Evolutionary conservation across 1,140 invertebrate genomes (phyloP), one percentile per base, ranked within the genome.

Genomic region (Glomeris maerens): DNA sequence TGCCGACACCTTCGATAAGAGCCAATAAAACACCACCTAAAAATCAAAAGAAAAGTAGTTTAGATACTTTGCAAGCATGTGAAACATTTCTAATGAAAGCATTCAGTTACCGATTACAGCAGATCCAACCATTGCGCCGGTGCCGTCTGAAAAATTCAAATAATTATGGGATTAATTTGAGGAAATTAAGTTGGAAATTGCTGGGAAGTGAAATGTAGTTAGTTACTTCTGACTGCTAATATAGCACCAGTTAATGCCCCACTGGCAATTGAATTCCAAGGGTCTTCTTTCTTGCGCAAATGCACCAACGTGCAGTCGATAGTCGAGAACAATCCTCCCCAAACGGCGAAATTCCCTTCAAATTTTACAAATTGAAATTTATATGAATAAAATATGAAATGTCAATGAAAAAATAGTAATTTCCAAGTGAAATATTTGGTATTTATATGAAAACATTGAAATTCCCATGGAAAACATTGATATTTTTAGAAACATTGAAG

Each of bases 251-350:
- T 97, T 0, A 86, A 74, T 7, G 90, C 91, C 4, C 93, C 94
- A 72, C 90, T 95, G 50, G 90, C 88, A 31, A 99, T 98, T 0
- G 91, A 95, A 68, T 92, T 97, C 89, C 90, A 96, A 0, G 91
- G 91, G 69, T 96, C 92, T 76, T 98, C 95, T 64, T 98, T 98
- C 67, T 94, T 86, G 49, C 93, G 71, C 48, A 97, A 73, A 63
- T 93, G 87, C 14, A 96, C 88, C 53, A 98, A 68, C 39, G 88
- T 80, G 66, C 95, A 99, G 64, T 99, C 95, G 53, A 97, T 93
- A 29, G 90, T 89, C 31, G 91, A 95, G 65, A 98, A 99, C 71
- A 96, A 79, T 14, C 91, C 89, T 59, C 88, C 88, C 89, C 89
- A 93, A 40, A 91, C 78, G 3, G 87, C 89, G 74, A 93, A 93